Conservation (phyloP, 1,140 invertebrate species). For the Drosophila jambulina region DNA sequence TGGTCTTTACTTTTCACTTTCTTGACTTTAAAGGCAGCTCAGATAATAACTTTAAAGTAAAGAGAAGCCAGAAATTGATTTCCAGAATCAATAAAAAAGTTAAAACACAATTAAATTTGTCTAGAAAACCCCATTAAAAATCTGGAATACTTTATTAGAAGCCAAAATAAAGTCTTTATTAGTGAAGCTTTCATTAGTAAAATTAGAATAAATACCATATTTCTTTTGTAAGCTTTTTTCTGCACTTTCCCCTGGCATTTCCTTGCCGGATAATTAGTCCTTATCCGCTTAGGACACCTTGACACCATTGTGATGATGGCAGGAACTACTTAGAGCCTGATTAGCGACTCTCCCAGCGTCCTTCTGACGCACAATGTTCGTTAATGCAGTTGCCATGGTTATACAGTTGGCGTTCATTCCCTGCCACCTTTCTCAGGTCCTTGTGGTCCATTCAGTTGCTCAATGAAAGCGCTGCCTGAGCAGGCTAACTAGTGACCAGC, state of each 20-base stretch:
- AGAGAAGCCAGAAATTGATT: background rate
- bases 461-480: background rate
- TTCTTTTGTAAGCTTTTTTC: too few species aligned
- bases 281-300: conserved; percentile 5
- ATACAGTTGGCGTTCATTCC: background rate
- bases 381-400: conserved; percentile 34
- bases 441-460: background rate
- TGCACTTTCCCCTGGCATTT: background rate
- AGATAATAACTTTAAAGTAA: too few species aligned
- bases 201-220: background rate
- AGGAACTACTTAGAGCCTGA: conserved; percentile 11
- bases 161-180: background rate
- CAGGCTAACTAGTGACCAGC: background rate
- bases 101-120: background rate
- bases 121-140: background rate
- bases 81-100: background rate
- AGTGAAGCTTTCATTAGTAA: too few species aligned
- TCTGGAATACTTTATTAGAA: background rate
- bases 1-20: background rate
- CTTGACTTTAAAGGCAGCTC: background rate
- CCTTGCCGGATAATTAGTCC: conserved; percentile 25
- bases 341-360: conserved; percentile 11
- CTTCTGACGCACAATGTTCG: conserved; percentile 8
- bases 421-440: background rate
- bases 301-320: background rate